A percentile compares a stretch with the other conserved stretches of the same genome.
These are phyloP conservation scores for Ips typographus DNA, from an alignment of 1,140 invertebrate species.

Conservation along the genomic window DNA sequence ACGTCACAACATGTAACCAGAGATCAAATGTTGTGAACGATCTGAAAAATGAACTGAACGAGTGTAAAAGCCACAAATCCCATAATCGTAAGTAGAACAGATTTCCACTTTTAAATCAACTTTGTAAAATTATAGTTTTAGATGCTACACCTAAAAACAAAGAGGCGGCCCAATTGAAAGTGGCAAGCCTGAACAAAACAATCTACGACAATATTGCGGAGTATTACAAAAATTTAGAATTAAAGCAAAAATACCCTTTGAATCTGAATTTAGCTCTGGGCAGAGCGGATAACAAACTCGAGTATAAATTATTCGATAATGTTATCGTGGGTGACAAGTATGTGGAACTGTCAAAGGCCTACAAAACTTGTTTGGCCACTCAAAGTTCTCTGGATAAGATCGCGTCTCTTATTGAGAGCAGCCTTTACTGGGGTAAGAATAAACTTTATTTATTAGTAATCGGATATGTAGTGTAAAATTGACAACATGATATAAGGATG, in stretches of 20 bases:
- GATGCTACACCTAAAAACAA: constrained; percentile 26
- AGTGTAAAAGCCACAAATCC: too few relatives aligned
- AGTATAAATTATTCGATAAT: constrained; percentile 74
- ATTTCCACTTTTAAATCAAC: background rate
- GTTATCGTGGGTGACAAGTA: constrained; percentile 66
- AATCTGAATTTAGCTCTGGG: constrained; percentile 66
- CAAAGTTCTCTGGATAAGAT: constrained; percentile 81
- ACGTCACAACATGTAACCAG: constrained; percentile 53
- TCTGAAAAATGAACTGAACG: too few relatives aligned
- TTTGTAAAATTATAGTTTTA: constrained; percentile 1
- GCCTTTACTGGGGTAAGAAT: constrained; percentile 68
- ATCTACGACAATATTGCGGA: constrained; percentile 3
- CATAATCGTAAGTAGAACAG: too few relatives aligned
- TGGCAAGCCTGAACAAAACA: constrained; percentile 6
- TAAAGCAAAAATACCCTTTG: constrained; percentile 50
- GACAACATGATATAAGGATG: too few relatives aligned
- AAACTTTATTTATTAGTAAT: background rate
- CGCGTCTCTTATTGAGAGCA: constrained; percentile 73
- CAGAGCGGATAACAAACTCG: constrained; percentile 68
- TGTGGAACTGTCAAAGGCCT: constrained; percentile 57
- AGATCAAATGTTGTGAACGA: constrained; percentile 20
- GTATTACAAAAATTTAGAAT: constrained; percentile 8
- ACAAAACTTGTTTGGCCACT: constrained; percentile 75
- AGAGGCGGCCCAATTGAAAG: constrained; percentile 6
- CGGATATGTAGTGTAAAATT: too few relatives aligned